These are phyloP conservation scores for Australoheros scitulus DNA, from an alignment of 2,113 vertebrate species.

Conservation along the genomic window DNA sequence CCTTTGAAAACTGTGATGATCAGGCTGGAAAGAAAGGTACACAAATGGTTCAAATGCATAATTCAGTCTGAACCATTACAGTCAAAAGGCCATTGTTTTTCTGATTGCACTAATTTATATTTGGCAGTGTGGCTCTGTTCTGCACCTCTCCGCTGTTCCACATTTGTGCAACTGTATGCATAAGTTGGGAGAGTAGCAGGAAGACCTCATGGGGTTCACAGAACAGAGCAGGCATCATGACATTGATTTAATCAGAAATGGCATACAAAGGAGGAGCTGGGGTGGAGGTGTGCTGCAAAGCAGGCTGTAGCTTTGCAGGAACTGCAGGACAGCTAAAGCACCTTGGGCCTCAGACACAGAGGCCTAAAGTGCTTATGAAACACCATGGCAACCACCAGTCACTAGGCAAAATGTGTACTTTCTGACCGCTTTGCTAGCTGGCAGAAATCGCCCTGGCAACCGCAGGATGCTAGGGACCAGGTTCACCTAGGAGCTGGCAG, in stretches of 20 bases:
- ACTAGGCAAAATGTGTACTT: too few species aligned
- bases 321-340: too few species aligned
- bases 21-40: conserved; percentile 93
- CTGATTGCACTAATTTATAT: neutral
- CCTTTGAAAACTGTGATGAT: conserved; percentile 94
- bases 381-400: too few species aligned
- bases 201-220: neutral
- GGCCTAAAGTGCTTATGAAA: too few species aligned
- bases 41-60: neutral
- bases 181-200: neutral
- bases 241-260: neutral
- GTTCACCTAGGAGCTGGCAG: too few species aligned
- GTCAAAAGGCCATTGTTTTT: neutral
- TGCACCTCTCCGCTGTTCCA: neutral
- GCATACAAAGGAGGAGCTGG: neutral
- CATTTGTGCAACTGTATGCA: neutral
- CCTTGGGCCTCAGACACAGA: too few species aligned
- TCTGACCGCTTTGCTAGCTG: too few species aligned
- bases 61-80: neutral
- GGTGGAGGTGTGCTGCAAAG: neutral
- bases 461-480: too few species aligned
- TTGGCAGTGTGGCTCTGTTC: neutral
- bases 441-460: too few species aligned
- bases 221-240: neutral
- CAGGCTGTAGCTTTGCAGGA: neutral